Evolutionary conservation across 2,888 invertebrate species (phyloP).

Genomic region (Callimorpha dominula): DNA sequence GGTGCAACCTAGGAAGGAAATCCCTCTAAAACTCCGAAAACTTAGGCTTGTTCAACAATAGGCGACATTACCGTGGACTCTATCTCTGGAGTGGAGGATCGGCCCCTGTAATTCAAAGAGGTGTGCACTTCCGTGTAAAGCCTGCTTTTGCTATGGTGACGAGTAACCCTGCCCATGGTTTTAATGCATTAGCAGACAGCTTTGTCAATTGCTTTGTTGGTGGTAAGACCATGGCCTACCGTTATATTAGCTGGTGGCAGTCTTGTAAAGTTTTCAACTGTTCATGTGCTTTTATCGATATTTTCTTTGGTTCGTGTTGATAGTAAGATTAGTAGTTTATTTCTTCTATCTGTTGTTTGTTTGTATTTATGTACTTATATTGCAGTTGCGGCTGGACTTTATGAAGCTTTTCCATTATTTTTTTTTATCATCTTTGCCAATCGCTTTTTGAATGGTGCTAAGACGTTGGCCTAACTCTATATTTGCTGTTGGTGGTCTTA

Average conservation of each 20-base stretch:
- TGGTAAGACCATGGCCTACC: neutral
- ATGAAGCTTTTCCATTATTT: neutral
- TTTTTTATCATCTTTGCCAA: neutral
- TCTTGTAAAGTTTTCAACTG: neutral
- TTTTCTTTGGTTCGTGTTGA: neutral
- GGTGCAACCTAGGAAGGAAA: too few relatives aligned
- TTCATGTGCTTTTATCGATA: neutral
- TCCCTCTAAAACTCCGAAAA: too few relatives aligned
- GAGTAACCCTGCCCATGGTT: too few relatives aligned
- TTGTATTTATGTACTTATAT: neutral
- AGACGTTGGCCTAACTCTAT: neutral
- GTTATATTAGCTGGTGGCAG: neutral
- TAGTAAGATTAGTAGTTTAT: neutral
- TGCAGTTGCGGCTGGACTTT: neutral
- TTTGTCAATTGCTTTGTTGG: neutral
- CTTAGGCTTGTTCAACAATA: too few relatives aligned
- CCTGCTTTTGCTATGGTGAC: too few relatives aligned
- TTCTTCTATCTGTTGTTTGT: neutral
- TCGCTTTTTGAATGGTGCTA: neutral
- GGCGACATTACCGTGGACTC: too few relatives aligned
- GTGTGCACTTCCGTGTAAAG: too few relatives aligned
- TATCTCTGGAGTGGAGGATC: too few relatives aligned
- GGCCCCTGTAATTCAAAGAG: too few relatives aligned
- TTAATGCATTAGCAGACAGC: too few relatives aligned
- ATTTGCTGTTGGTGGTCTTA: neutral